Conservation (phyloP, 2,888 invertebrate genomes). For the Macaria liturata region DNA sequence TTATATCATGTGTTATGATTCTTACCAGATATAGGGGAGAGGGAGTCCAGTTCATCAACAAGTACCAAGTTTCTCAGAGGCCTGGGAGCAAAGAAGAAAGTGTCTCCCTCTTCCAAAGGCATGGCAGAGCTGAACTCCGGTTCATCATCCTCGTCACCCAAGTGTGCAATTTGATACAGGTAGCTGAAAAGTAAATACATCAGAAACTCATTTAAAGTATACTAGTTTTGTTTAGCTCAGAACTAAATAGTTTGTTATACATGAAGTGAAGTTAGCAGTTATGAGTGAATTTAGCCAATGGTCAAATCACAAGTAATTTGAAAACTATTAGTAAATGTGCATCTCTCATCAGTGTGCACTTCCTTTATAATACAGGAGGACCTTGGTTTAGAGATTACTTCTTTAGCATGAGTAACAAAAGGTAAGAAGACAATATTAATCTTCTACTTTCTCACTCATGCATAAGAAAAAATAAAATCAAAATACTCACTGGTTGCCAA, state of each 20-base stretch:
- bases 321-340: slow-evolving; percentile 45
- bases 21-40: slow-evolving; percentile 94
- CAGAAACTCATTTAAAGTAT: background rate
- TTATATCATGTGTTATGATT: too few species aligned
- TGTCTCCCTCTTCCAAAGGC: slow-evolving; percentile 99
- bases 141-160: slow-evolving; percentile 99
- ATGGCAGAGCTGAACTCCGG: slow-evolving; percentile 99
- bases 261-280: too few species aligned
- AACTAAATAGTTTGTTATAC: too few species aligned
- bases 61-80: slow-evolving; percentile 96
- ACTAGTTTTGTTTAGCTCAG: background rate
- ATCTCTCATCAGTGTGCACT: slow-evolving; percentile 85
- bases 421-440: slow-evolving; percentile 39
- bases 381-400: slow-evolving; percentile 85
- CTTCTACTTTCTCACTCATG: slow-evolving; percentile 32
- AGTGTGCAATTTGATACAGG: slow-evolving; percentile 99
- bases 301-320: background rate
- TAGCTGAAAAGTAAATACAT: slow-evolving; percentile 85
- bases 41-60: slow-evolving; percentile 98
- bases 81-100: slow-evolving; percentile 98
- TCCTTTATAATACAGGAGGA: slow-evolving; percentile 71
- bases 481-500: slow-evolving; percentile 98
- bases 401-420: slow-evolving; percentile 63
- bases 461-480: slow-evolving; percentile 23
- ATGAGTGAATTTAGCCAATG: too few species aligned